These are phyloP conservation scores for Sciurus vulgaris DNA, from an alignment of 2,797 vertebrate species.

Conservation along the genomic window DNA sequence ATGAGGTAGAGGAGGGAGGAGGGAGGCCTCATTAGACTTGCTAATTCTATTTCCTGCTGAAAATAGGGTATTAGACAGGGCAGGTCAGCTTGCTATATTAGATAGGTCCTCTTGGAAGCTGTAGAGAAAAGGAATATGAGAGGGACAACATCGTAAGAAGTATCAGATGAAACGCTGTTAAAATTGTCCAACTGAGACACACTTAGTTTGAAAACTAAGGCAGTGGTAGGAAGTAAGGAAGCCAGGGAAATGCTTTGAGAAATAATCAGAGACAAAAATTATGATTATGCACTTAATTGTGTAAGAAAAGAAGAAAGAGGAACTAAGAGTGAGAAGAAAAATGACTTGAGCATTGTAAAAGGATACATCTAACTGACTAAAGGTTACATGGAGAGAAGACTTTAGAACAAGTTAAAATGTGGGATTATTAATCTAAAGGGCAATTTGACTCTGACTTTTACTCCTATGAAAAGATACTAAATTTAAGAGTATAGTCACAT, in stretches of 20 bases:
- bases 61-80: not conserved
- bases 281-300: not conserved
- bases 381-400: not conserved
- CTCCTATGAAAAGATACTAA: not conserved
- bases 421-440: not conserved
- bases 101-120: not conserved
- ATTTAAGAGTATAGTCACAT: not conserved
- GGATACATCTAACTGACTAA: not conserved
- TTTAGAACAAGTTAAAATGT: not conserved
- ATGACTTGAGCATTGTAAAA: not conserved
- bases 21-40: accelerated
- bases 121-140: not conserved
- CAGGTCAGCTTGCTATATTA: not conserved
- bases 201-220: not conserved
- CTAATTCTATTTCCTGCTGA: not conserved
- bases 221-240: not conserved
- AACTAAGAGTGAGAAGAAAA: not conserved
- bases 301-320: not conserved
- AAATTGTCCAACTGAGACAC: not conserved
- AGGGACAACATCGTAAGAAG: not conserved
- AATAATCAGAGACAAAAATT: not conserved
- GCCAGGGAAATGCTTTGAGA: not conserved
- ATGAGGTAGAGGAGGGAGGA: not conserved
- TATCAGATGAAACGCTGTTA: not conserved
- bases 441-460: not conserved